Percentiles rank a stretch among this genome's conserved stretches.
Evolutionary conservation across 2,113 vertebrate genomes (phyloP).

Genomic region (Oreocharis arfaki): DNA sequence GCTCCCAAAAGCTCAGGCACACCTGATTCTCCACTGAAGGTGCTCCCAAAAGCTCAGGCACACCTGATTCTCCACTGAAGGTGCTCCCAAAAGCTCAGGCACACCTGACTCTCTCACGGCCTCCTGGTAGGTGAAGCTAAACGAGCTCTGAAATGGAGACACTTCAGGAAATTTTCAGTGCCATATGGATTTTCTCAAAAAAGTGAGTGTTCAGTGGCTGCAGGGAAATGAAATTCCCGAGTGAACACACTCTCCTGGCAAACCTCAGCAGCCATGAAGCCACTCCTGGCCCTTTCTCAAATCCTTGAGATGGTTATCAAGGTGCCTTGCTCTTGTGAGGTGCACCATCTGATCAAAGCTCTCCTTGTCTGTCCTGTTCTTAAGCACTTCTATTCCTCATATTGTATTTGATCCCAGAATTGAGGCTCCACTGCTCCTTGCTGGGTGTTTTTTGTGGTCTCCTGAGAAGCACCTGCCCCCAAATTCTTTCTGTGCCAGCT

Average conservation of each 20-base stretch:
- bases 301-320: accelerated
- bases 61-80: neutral
- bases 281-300: neutral
- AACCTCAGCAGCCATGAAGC: neutral
- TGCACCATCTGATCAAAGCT: neutral
- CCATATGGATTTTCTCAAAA: neutral
- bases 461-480: neutral
- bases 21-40: neutral
- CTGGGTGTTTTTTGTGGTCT: neutral
- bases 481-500: neutral
- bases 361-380: neutral
- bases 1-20: neutral
- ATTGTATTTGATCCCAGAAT: neutral
- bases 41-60: neutral
- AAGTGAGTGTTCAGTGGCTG: neutral
- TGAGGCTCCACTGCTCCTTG: neutral
- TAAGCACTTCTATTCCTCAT: neutral
- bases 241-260: neutral
- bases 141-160: neutral
- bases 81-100: neutral
- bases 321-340: neutral
- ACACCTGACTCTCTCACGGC: neutral
- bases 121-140: neutral
- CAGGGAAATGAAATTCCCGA: accelerated
- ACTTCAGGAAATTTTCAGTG: neutral